Evolutionary conservation across 2,113 vertebrate genomes (phyloP).

Genomic region (Pseudolaguvia tuberculata): DNA sequence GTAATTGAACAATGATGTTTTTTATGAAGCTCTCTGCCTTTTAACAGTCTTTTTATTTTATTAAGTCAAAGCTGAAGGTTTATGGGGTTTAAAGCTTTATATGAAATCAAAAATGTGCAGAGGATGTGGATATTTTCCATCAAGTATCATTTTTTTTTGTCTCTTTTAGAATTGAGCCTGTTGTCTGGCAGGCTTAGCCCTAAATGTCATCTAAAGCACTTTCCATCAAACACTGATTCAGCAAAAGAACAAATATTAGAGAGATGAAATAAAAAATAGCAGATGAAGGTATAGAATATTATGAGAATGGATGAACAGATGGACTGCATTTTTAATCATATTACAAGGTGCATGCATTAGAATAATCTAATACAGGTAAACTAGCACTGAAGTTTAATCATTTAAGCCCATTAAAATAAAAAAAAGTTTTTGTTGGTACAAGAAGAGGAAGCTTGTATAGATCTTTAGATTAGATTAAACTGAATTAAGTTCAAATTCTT

Average conservation of each 20-base stretch:
- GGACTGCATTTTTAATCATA: neutral
- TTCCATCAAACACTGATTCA: neutral
- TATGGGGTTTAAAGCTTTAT: neutral
- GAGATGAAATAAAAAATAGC: neutral
- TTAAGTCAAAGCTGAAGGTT: conserved; percentile 17
- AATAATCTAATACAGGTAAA: neutral
- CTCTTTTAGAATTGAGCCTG: neutral
- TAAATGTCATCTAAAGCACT: neutral
- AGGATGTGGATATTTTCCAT: neutral
- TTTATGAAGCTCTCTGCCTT: conserved; percentile 27
- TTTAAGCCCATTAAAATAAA: neutral
- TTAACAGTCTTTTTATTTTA: conserved; percentile 5
- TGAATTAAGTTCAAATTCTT: too few relatives aligned
- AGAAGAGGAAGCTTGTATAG: neutral
- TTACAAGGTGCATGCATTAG: neutral
- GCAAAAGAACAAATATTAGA: neutral
- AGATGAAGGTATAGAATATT: neutral
- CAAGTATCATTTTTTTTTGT: neutral
- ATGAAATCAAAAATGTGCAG: neutral
- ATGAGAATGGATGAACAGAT: neutral
- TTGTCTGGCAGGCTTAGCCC: neutral
- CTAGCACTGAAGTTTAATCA: neutral
- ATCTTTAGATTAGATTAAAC: neutral
- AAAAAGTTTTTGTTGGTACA: neutral
- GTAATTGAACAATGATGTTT: conserved; percentile 44